Conservation (phyloP, 2,113 vertebrate genomes). For the Edolisoma coerulescens region DNA sequence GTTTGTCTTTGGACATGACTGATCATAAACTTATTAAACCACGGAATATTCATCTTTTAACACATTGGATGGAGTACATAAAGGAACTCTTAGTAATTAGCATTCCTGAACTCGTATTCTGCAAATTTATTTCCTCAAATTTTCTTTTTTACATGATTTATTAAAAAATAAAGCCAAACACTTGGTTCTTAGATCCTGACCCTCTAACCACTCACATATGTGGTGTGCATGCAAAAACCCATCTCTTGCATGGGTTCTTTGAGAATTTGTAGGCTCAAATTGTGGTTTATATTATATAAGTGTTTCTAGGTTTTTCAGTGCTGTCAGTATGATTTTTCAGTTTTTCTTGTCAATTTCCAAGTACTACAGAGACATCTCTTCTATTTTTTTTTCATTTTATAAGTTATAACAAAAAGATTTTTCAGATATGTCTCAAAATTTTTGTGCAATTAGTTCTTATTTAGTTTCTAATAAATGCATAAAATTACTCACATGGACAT, state of each 20-base stretch:
- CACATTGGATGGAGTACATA: neutral
- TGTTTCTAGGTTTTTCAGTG: neutral
- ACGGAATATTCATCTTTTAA: slow-evolving; percentile 29
- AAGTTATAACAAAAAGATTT: neutral
- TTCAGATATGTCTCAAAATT: neutral
- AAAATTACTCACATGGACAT: neutral
- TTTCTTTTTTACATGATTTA: neutral
- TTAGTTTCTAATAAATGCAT: neutral
- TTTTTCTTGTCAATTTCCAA: neutral
- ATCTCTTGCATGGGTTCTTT: neutral
- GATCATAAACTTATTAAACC: neutral
- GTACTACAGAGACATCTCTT: neutral
- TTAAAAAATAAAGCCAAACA: slow-evolving; percentile 44
- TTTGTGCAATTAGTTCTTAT: neutral
- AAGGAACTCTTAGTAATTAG: slow-evolving; percentile 14
- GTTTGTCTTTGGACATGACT: neutral
- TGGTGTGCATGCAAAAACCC: neutral
- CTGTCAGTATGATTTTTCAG: neutral
- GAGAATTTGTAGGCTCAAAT: neutral
- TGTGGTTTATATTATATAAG: neutral
- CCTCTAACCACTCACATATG: slow-evolving; percentile 15
- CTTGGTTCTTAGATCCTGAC: slow-evolving; percentile 13
- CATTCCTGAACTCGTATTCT: neutral
- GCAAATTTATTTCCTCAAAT: slow-evolving; percentile 43
- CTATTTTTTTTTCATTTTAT: neutral